Evolutionary conservation across 2,113 vertebrate genomes (phyloP), one percentile per base, ranked within the genome.

Genomic region (Lepisosteus osseus): DNA sequence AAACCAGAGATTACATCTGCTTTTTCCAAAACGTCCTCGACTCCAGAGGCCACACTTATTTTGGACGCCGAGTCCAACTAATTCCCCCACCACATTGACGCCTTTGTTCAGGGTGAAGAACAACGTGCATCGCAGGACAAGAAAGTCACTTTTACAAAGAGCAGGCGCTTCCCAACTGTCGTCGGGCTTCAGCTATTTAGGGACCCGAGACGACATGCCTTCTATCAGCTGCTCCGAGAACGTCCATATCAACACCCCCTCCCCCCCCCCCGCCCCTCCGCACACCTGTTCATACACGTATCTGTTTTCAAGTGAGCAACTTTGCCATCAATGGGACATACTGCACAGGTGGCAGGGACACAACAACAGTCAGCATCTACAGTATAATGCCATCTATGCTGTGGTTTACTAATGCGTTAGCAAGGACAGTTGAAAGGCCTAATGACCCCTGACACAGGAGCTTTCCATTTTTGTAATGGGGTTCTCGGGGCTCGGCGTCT

Each of bases 291-390:
- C 80, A 78, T 9, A 6, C 77, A 70, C 82, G 80, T 87, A 89
- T 90, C 87, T 88, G 85, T 85, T 90, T 90, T 87, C 87, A 89
- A 81, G 82, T 79, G 81, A 69, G 68, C 76, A 78, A 83, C 76
- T 77, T 81, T 81, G 78, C 74, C 74, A 51, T 65, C 64, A 43
- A 61, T 17, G 17, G 67, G 17, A 67, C 67, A 63, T 55, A 12
- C 67, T 45, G 77, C 87, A 89, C 88, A 90, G 89, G 87, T 89
- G 88, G 86, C 75, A 29, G 29, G 29, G 29, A 1, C 29, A 29
- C 29, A 29, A 29, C 9, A 51, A 5, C 47, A 51, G 47, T 51
- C 47, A 5, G 9, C 47, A 6, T 51, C 47, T 4, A 59, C n/a
- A 59, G n/a, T 2, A 51, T 3, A 51, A 51, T 51, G 3, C 13